Conservation (phyloP, 2,888 invertebrate genomes). For the Toxonevra muliebris region DNA sequence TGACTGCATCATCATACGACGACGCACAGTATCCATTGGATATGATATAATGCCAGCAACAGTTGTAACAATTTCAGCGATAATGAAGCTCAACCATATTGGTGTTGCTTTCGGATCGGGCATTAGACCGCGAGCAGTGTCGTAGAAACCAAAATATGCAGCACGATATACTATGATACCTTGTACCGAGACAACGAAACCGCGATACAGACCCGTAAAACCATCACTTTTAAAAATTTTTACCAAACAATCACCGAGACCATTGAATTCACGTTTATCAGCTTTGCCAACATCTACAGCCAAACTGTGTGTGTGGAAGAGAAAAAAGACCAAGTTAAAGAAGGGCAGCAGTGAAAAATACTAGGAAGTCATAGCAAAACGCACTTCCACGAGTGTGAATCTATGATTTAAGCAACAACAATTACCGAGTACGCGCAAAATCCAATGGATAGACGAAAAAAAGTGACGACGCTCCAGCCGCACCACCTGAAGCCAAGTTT, state of each 20-base stretch:
- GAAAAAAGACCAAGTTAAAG: background rate
- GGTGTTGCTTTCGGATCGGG: constrained; percentile 68
- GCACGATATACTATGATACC: constrained; percentile 94
- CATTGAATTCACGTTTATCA: constrained; percentile 81
- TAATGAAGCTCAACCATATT: constrained; percentile 37
- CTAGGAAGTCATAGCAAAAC: too few species aligned
- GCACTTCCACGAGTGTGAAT: background rate
- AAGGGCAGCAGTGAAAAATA: background rate
- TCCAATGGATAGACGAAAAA: constrained; percentile 92
- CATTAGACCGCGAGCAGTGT: constrained; percentile 87
- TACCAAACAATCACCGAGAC: constrained; percentile 82
- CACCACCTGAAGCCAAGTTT: constrained; percentile 88
- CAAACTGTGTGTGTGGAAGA: constrained; percentile 54
- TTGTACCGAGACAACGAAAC: constrained; percentile 59
- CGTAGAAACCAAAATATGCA: constrained; percentile 91
- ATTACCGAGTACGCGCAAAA: constrained; percentile 82
- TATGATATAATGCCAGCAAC: constrained; percentile 90
- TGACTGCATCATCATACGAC: constrained; percentile 98
- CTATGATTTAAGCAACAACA: background rate
- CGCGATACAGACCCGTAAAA: constrained; percentile 64
- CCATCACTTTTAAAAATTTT: constrained; percentile 88
- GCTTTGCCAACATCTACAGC: constrained; percentile 83
- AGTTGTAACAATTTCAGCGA: constrained; percentile 71
- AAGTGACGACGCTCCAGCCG: constrained; percentile 88
- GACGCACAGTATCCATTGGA: constrained; percentile 91